phyloP scores from a whole-genome alignment of 2,113 vertebrate genomes.

The Elgaria multicarinata region DNA sequence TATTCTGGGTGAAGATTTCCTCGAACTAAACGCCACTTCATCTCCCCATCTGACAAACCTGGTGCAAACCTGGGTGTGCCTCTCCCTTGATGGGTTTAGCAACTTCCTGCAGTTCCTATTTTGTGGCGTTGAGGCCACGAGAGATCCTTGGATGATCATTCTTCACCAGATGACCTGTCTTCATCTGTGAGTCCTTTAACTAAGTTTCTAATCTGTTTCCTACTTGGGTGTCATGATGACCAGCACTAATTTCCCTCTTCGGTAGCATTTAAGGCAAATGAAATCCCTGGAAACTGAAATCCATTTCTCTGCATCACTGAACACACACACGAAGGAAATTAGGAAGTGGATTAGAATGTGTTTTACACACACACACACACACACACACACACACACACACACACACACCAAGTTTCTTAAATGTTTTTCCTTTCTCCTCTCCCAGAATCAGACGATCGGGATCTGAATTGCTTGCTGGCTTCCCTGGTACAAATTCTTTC shows the following conservation, averaged over 20 bases:
- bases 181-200: neutral
- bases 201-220: neutral
- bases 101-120: no score
- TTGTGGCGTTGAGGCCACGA: no score
- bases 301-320: neutral
- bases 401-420: neutral
- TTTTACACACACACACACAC: no score
- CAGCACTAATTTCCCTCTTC: neutral
- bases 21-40: no score
- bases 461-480: slow-evolving; percentile 90
- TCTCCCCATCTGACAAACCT: no score
- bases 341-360: no score
- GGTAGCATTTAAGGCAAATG: neutral
- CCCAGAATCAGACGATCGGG: slow-evolving; percentile 89
- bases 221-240: neutral
- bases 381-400: no score
- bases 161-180: neutral
- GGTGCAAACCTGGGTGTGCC: no score
- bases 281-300: neutral
- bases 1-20: no score
- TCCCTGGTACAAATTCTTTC: slow-evolving; percentile 93
- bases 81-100: no score
- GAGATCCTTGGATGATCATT: neutral
- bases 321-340: no score
- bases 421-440: slow-evolving; percentile 11